These are phyloP conservation scores for Polymixis flavicincta DNA, from an alignment of 2,888 invertebrate species.

Conservation along the genomic window DNA sequence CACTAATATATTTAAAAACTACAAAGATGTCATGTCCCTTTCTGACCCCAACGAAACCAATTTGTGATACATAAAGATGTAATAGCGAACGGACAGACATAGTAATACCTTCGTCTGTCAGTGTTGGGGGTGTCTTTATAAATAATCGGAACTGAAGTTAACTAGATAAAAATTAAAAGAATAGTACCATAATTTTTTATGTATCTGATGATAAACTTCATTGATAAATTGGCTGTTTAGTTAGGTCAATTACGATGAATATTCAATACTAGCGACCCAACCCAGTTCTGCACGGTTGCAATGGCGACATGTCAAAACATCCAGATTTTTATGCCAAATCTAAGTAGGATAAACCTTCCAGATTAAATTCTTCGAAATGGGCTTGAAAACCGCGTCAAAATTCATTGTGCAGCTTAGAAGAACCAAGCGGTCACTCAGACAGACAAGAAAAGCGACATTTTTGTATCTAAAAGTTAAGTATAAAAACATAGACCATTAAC, in stretches of 20 bases:
- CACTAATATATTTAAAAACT: background rate
- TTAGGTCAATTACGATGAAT: background rate
- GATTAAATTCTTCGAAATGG: too few species aligned
- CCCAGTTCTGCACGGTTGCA: background rate
- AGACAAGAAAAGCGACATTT: background rate
- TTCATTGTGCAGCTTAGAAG: too few species aligned
- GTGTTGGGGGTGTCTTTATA: constrained; percentile 14
- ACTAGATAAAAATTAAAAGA: background rate
- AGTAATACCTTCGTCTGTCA: constrained; percentile 10
- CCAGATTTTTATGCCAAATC: too few species aligned
- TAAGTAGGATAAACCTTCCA: too few species aligned
- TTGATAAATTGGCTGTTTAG: background rate
- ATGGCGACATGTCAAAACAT: background rate
- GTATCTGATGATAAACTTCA: background rate
- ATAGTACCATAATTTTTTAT: background rate
- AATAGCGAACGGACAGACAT: constrained; percentile 11
- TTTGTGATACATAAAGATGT: constrained; percentile 32
- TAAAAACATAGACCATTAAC: background rate
- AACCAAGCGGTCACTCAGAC: too few species aligned
- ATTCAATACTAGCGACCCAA: background rate
- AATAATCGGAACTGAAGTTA: constrained; percentile 28
- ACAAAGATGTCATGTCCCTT: constrained; percentile 26
- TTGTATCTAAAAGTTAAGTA: background rate
- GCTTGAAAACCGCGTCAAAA: too few species aligned
- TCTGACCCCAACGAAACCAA: constrained; percentile 41